phyloP scores from a whole-genome alignment of 2,113 vertebrate species.

The Halcyon senegalensis region DNA sequence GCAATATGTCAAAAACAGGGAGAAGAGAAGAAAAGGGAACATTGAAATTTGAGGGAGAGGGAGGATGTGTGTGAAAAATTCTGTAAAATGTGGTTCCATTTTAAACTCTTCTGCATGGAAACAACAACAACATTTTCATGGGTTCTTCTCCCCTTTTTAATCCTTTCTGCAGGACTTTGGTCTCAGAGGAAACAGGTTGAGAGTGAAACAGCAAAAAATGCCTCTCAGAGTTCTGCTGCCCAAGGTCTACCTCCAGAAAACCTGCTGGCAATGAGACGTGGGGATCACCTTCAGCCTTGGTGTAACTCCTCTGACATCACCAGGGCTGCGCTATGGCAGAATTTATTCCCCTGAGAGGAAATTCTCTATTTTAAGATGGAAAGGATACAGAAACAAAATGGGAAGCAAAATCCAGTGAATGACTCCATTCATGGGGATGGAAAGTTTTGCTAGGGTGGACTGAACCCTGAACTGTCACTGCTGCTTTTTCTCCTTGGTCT shows the following conservation, averaged over 20 bases:
- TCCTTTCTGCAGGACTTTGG: not conserved
- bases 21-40: constrained; percentile 45
- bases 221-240: not conserved
- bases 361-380: not conserved
- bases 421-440: constrained; percentile 11
- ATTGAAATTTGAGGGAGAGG: constrained; percentile 30
- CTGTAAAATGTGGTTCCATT: constrained; percentile 45
- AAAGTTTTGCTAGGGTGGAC: not conserved
- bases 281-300: not conserved
- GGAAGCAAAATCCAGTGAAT: constrained; percentile 2
- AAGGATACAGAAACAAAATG: not conserved
- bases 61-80: constrained; percentile 35
- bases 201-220: not conserved
- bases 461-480: not conserved
- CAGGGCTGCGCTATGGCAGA: rapidly evolving
- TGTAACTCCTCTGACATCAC: not conserved
- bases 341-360: not conserved
- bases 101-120: not conserved
- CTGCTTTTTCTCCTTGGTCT: not conserved
- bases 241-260: not conserved
- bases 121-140: not conserved
- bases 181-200: not conserved
- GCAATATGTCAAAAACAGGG: constrained; percentile 27
- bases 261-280: not conserved
- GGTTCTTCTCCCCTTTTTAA: not conserved